These are phyloP conservation scores for Bombyx mori DNA, from an alignment of 1,140 invertebrate species.

Conservation along the genomic window ASM3026992v2 NC_085111.1:5994501-5995000, in stretches of 20 bases:
- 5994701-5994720: constrained; percentile 80
- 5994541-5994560: too few species aligned
- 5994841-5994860: constrained; percentile 51
- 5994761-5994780: constrained; percentile 16
- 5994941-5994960: constrained; percentile 12
- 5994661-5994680: constrained; percentile 70
- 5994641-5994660: constrained; percentile 69
- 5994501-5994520: too few species aligned
- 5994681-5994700: constrained; percentile 73
- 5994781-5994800: constrained; percentile 20
- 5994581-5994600: constrained; percentile 20
- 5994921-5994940: constrained; percentile 37
- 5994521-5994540: too few species aligned
- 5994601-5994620: constrained; percentile 66
- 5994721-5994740: constrained; percentile 82
- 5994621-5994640: constrained; percentile 66
- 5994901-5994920: constrained; percentile 41
- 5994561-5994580: neutral
- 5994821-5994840: constrained; percentile 70
- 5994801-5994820: constrained; percentile 54
- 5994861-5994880: constrained; percentile 66
- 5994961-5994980: neutral
- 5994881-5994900: constrained; percentile 67
- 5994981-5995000: neutral
- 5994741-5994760: constrained; percentile 65